Percentiles rank a stretch among this genome's conserved stretches.
Conservation (phyloP, 2,888 invertebrate species). For the Junonia oenone region DNA sequence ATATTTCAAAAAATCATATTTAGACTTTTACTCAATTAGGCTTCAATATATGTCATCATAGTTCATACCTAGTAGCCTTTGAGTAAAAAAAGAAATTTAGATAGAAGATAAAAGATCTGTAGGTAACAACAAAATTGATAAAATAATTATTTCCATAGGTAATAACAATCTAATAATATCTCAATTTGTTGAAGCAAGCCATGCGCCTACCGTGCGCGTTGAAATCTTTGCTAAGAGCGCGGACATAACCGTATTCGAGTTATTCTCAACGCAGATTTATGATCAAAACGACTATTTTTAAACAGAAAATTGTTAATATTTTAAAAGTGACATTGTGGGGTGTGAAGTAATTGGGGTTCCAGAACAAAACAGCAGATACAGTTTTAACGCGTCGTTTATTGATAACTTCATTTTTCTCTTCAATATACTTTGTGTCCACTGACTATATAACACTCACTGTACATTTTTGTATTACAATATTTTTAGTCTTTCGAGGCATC, state of each 20-base stretch:
- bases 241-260: not conserved
- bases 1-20: too few relatives aligned
- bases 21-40: too few relatives aligned
- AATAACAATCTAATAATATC: too few relatives aligned
- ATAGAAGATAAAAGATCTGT: too few relatives aligned
- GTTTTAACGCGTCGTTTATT: constrained; percentile 77
- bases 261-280: not conserved
- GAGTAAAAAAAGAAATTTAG: too few relatives aligned
- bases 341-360: constrained; percentile 39
- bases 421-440: constrained; percentile 80
- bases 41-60: too few relatives aligned
- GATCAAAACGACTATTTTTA: not conserved
- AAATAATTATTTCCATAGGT: too few relatives aligned
- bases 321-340: not conserved
- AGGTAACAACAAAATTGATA: too few relatives aligned
- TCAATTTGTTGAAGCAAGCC: not conserved
- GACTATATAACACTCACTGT: constrained; percentile 81
- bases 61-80: too few relatives aligned
- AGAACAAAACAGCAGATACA: constrained; percentile 70
- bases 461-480: constrained; percentile 78
- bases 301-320: not conserved
- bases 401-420: constrained; percentile 75
- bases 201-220: constrained; percentile 34
- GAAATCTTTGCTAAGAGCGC: constrained; percentile 42
- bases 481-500: constrained; percentile 71